Percentiles rank a stretch among this genome's conserved stretches.
These are phyloP conservation scores for Serinus canaria DNA, from an alignment of 2,113 vertebrate genomes.

Conservation along the genomic window DNA sequence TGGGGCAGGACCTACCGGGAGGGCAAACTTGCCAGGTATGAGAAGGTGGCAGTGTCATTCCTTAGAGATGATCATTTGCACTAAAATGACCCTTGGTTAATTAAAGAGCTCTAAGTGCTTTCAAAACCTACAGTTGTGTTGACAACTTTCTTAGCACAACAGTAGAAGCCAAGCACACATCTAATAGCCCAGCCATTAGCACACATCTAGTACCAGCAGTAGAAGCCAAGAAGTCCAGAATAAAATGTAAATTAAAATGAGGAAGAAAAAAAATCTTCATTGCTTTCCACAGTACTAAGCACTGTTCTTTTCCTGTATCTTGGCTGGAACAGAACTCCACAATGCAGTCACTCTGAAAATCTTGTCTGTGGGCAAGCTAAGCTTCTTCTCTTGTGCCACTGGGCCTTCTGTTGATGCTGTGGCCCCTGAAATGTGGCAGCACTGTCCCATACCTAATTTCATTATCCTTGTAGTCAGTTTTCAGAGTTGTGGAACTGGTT, in stretches of 20 bases:
- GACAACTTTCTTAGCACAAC: background rate
- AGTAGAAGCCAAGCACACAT: background rate
- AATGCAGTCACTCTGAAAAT: background rate
- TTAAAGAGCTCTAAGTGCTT: background rate
- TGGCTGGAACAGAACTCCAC: background rate
- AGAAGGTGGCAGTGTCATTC: rapidly evolving
- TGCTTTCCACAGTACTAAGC: background rate
- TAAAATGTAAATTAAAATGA: background rate
- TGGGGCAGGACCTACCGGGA: conserved; percentile 98
- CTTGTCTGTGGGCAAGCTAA: background rate
- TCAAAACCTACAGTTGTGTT: background rate
- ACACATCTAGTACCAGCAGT: too few species aligned
- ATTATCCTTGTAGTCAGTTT: background rate
- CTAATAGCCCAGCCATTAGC: too few species aligned
- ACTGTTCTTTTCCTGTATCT: background rate
- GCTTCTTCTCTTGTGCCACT: background rate
- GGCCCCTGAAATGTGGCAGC: background rate
- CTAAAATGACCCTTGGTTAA: background rate
- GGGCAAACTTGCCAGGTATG: conserved; percentile 94
- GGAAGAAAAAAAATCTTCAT: background rate
- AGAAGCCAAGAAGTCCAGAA: background rate
- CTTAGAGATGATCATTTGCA: background rate
- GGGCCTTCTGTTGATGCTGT: background rate
- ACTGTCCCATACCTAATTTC: background rate
- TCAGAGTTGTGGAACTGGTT: background rate